Evolutionary conservation across 2,113 vertebrate genomes (phyloP).

Genomic region (Seriola dumerili): DNA sequence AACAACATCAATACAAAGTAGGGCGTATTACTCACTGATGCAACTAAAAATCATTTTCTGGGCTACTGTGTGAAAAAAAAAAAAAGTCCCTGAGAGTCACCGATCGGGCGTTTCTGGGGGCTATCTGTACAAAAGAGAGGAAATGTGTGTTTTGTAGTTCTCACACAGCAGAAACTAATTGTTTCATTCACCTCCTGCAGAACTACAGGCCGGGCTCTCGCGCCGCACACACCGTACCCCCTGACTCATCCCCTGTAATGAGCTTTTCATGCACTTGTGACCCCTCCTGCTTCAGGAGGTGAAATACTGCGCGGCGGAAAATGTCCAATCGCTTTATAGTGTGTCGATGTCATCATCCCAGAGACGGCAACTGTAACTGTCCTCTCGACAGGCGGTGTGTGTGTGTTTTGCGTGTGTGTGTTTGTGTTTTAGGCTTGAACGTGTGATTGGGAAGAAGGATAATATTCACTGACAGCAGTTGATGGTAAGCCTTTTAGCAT

Average conservation of each 20-base stretch:
- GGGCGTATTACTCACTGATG: conserved; percentile 73
- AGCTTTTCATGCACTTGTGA: conserved; percentile 62
- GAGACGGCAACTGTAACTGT: conserved; percentile 24
- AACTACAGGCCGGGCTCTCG: conserved; percentile 47
- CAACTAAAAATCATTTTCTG: conserved; percentile 68
- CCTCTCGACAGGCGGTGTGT: not conserved
- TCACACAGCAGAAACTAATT: conserved; percentile 66
- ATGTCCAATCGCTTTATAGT: conserved; percentile 47
- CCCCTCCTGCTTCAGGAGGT: conserved; percentile 57
- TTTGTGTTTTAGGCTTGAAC: conserved; percentile 18
- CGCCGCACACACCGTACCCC: conserved; percentile 8
- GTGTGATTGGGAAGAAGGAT: conserved; percentile 45
- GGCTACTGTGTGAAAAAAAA: conserved; percentile 54
- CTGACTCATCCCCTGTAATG: conserved; percentile 65
- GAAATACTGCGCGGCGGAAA: conserved; percentile 55
- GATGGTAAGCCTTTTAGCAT: conserved; percentile 74
- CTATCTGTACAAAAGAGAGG: conserved; percentile 60
- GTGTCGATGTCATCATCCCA: conserved; percentile 63
- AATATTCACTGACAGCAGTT: conserved; percentile 75
- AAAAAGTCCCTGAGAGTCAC: conserved; percentile 64
- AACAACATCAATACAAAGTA: conserved; percentile 75
- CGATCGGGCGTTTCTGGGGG: conserved; percentile 67
- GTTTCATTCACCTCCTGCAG: conserved; percentile 68
- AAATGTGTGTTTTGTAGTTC: conserved; percentile 64
- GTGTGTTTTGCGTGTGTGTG: not conserved